phyloP scores from a whole-genome alignment of 2,888 invertebrate genomes.

The Erebia palarica region DNA sequence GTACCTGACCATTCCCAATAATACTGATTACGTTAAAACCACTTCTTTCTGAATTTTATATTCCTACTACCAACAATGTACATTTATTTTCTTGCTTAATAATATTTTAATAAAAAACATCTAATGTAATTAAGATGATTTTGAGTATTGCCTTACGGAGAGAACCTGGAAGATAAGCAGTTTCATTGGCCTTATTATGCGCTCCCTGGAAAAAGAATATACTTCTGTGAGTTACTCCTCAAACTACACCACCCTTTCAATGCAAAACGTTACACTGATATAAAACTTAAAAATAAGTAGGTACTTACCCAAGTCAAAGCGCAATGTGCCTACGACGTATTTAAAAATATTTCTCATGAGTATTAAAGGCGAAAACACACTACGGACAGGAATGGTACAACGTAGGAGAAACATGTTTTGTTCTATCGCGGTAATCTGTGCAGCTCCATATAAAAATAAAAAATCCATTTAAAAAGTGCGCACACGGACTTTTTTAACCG shows the following conservation, averaged over 20 bases:
- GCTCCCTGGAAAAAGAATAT: neutral
- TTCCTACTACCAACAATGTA: too few relatives aligned
- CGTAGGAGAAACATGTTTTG: too few relatives aligned
- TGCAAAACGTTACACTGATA: neutral
- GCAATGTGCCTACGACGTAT: neutral
- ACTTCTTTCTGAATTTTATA: too few relatives aligned
- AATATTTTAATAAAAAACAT: neutral
- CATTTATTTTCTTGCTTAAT: neutral
- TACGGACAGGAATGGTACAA: too few relatives aligned
- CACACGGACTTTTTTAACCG: too few relatives aligned
- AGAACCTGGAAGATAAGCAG: conserved; percentile 21
- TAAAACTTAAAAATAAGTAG: neutral
- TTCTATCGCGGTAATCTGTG: too few relatives aligned
- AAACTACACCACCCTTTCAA: neutral
- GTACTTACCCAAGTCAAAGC: neutral
- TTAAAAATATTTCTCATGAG: neutral
- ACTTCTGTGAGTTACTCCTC: neutral
- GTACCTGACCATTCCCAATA: too few relatives aligned
- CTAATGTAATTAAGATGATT: neutral
- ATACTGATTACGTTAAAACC: too few relatives aligned
- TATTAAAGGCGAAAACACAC: too few relatives aligned
- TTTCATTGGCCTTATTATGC: neutral
- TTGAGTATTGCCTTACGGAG: conserved; percentile 34
- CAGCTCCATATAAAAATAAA: too few relatives aligned
- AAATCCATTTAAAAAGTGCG: too few relatives aligned